A percentile compares a stretch with the other conserved stretches of the same genome.
These are phyloP conservation scores for Forficula auricularia DNA, from an alignment of 1,140 invertebrate genomes.

Conservation along the genomic window DNA sequence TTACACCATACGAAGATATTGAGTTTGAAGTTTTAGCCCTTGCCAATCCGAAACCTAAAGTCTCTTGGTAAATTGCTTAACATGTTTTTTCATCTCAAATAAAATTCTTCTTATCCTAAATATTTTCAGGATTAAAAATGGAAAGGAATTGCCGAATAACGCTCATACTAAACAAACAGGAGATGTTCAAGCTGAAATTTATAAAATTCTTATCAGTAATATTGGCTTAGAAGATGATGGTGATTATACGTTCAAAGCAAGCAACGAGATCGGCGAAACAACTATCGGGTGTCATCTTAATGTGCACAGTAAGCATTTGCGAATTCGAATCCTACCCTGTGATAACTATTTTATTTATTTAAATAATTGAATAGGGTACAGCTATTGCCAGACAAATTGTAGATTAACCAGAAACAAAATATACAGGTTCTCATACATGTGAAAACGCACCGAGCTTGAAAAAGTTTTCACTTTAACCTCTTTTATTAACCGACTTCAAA, in stretches of 20 bases:
- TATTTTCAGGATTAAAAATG: conserved; percentile 38
- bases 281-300: conserved; percentile 48
- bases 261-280: conserved; percentile 56
- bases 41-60: conserved; percentile 59
- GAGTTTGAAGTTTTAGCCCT: conserved; percentile 50
- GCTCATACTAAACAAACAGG: conserved; percentile 38
- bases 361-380: too few relatives aligned
- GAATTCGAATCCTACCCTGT: background rate
- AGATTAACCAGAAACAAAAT: too few relatives aligned
- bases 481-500: too few relatives aligned
- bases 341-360: background rate
- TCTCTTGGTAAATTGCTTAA: conserved; percentile 42
- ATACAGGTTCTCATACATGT: too few relatives aligned
- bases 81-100: background rate
- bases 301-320: conserved; percentile 48
- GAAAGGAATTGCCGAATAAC: conserved; percentile 35
- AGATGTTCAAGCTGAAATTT: conserved; percentile 42
- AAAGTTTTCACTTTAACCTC: too few relatives aligned
- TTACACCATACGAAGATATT: conserved; percentile 49
- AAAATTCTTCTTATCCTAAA: background rate
- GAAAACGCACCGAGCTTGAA: too few relatives aligned
- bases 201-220: conserved; percentile 47
- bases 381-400: too few relatives aligned
- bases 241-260: conserved; percentile 54
- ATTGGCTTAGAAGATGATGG: conserved; percentile 57